Base-by-base conservation (phyloP, 2,113 vertebrate genomes). In the Pterocles gutturalis region DNA sequence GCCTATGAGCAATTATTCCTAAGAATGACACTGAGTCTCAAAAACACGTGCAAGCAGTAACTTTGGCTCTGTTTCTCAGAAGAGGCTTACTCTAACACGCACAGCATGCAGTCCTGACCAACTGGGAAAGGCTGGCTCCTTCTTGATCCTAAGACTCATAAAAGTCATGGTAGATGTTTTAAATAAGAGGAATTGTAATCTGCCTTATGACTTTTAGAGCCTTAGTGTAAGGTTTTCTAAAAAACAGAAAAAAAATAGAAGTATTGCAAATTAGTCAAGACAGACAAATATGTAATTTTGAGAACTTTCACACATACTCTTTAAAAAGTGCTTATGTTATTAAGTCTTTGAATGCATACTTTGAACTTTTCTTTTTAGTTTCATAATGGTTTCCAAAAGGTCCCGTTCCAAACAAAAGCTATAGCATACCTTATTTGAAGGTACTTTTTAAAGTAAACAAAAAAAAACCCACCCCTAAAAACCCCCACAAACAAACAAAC, bases 11-110 rank as follows among this genome's bases (percentile, higher is more conserved):
- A 43, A 31, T 61, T 61, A 48, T 11, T 61, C 25, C 17, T 24
- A 29, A 31, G 3, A 0, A 5, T 36, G 70, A 57, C 21, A 17
- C 33, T 4, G 20, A 51, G 14, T 55, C 24, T 69, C 79, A 51
- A n/a, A 26, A 36, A 25, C 0, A 0, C 1, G 15, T 33, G 38
- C 43, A 33, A 54, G 19, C 1, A 1, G 31, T 7, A 54, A 58
- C 46, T 71, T 10, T 1, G 7, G 51, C 49, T n/a, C 67, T 64
- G 33, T 43, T 11, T 19, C 60, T 55, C 80, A 57, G 75, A 36
- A 61, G 41, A 51, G 14, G n/a, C 17, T 73, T 8, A 22, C 15
- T 55, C 18, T 6, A 73, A 80, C 20, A 26, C 9, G 20, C 62
- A 38, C 43, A 91, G 29, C 15, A 17, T 6, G 13, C 7, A 66